Conservation (phyloP, 1,140 invertebrate species). For the Achatina immaculata region DNA sequence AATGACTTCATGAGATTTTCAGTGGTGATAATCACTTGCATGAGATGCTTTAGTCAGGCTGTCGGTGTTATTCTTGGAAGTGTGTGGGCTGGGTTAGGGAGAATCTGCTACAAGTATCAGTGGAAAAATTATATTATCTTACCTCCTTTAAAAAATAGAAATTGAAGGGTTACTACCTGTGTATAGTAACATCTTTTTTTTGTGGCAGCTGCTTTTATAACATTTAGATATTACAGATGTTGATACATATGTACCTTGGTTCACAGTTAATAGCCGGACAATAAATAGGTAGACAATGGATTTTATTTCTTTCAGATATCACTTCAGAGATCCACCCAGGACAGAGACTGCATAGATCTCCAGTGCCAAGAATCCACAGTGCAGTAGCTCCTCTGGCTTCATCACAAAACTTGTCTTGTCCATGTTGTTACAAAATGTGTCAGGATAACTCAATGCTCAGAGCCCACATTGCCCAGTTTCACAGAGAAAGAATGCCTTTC, state of each 20-base stretch:
- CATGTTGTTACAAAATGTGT: neutral
- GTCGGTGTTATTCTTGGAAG: too few relatives aligned
- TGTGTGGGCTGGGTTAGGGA: too few relatives aligned
- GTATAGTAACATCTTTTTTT: neutral
- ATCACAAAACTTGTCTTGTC: neutral
- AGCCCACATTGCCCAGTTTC: constrained; percentile 19
- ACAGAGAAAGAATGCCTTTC: constrained; percentile 4
- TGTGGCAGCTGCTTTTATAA: neutral
- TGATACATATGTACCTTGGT: neutral
- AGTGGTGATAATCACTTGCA: too few relatives aligned
- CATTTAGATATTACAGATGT: neutral
- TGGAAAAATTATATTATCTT: too few relatives aligned
- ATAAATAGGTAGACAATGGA: neutral
- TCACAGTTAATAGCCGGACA: neutral
- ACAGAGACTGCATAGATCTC: neutral
- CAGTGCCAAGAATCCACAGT: neutral
- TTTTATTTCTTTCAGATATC: constrained; percentile 13
- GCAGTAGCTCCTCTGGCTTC: too few relatives aligned
- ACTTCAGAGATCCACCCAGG: neutral
- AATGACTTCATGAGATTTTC: too few relatives aligned
- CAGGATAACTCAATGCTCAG: neutral
- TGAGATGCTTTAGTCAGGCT: too few relatives aligned
- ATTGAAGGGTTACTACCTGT: too few relatives aligned
- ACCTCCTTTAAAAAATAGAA: too few relatives aligned
- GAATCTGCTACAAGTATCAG: too few relatives aligned